These are phyloP conservation scores for Apostichopus parvimensis DNA, from an alignment of 35 echinoderm and acorn worm genomes.

Conservation along the genomic window DNA sequence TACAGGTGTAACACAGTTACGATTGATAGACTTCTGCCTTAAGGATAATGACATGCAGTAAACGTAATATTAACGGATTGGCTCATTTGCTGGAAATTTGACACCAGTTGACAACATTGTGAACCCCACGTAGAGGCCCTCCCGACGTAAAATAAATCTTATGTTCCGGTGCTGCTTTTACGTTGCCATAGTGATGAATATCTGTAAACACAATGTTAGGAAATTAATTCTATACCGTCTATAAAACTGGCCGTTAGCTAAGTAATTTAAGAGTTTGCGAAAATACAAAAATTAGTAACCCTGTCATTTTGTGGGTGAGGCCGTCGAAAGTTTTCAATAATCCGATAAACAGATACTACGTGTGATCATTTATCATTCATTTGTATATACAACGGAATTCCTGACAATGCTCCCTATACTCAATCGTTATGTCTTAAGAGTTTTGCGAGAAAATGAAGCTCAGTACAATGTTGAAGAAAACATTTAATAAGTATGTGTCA, in stretches of 20 bases:
- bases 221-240: conserved; percentile 10
- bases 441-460: neutral
- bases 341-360: neutral
- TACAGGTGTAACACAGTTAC: neutral
- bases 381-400: neutral
- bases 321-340: conserved; percentile 8
- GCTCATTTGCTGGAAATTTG: neutral
- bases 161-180: neutral
- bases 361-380: neutral
- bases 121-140: neutral
- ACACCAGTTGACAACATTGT: neutral
- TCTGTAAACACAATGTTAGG: neutral
- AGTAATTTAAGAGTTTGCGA: neutral
- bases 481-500: too few species aligned
- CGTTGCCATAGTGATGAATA: neutral
- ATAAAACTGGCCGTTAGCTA: neutral
- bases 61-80: conserved; percentile 14
- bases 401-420: neutral
- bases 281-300: conserved; percentile 9
- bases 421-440: neutral
- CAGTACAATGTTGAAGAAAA: too few species aligned
- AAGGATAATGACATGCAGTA: neutral
- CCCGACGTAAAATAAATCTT: conserved; percentile 17
- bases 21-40: neutral
- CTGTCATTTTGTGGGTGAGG: neutral